Percentiles rank a stretch among this genome's conserved stretches.
Evolutionary conservation across 2,797 vertebrate genomes (phyloP).

Genomic region (Myiothlypis chrysogaster): DNA sequence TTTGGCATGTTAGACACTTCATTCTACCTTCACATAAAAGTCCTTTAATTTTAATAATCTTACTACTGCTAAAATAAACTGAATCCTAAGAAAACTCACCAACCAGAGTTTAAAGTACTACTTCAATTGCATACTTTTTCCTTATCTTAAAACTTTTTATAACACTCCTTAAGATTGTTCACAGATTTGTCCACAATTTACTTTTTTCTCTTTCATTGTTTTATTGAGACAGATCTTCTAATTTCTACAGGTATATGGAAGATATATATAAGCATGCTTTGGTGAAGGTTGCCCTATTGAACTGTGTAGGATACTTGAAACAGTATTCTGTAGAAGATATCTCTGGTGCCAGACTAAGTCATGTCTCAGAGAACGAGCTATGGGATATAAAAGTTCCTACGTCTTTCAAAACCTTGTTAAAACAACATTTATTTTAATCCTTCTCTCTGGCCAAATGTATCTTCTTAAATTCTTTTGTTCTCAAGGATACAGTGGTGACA

Average conservation of each 20-base stretch:
- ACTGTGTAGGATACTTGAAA: background rate
- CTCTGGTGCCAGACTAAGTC: background rate
- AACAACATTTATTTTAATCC: background rate
- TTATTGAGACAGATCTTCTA: background rate
- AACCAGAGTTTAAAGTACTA: slow-evolving; percentile 14
- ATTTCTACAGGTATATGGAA: background rate
- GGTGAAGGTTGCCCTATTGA: background rate
- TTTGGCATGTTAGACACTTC: slow-evolving; percentile 46
- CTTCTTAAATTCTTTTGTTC: background rate
- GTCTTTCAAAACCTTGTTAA: background rate
- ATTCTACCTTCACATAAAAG: slow-evolving; percentile 54
- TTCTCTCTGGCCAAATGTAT: background rate
- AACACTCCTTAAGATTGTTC: background rate
- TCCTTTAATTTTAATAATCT: slow-evolving; percentile 71
- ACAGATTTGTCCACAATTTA: background rate
- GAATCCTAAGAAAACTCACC: background rate
- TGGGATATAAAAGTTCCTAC: background rate
- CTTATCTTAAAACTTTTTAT: background rate
- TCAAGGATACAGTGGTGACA: background rate
- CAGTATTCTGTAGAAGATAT: background rate
- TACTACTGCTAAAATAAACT: slow-evolving; percentile 49
- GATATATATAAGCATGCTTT: background rate
- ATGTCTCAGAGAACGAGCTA: background rate
- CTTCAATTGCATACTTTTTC: background rate
- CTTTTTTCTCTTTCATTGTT: background rate